Percentiles rank a stretch among this genome's conserved stretches.
These are phyloP conservation scores for Ladona fulva DNA, from an alignment of 1,140 invertebrate species.

Conservation along the genomic window DNA sequence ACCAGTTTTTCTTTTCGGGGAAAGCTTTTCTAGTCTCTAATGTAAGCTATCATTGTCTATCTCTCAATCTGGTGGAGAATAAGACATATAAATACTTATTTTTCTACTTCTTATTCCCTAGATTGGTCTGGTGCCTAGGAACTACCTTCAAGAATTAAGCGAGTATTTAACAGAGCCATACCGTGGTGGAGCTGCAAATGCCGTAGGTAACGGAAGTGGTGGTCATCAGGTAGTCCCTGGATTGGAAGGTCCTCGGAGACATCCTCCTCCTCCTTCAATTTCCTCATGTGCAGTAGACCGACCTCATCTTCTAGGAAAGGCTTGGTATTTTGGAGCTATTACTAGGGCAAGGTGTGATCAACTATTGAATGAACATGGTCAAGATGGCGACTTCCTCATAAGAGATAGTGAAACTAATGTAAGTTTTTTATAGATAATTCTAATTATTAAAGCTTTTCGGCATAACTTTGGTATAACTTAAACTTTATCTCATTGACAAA, in stretches of 20 bases:
- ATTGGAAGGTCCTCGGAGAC: not conserved
- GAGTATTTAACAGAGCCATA: slow-evolving; percentile 79
- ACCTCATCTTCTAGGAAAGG: slow-evolving; percentile 64
- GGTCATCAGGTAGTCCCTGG: not conserved
- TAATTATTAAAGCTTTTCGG: too few species aligned
- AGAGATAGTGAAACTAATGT: slow-evolving; percentile 98
- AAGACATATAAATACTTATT: too few species aligned
- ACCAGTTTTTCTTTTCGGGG: too few species aligned
- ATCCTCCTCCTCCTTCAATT: not conserved
- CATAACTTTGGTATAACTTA: too few species aligned
- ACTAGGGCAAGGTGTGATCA: slow-evolving; percentile 91
- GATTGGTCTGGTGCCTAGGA: slow-evolving; percentile 88
- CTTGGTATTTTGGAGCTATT: slow-evolving; percentile 96
- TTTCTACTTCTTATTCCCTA: slow-evolving; percentile 31
- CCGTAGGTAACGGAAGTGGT: not conserved
- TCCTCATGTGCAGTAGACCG: slow-evolving; percentile 37
- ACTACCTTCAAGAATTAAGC: slow-evolving; percentile 86
- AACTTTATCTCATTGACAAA: too few species aligned
- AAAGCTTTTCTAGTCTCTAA: too few species aligned
- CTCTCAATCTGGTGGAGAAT: too few species aligned
- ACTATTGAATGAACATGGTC: slow-evolving; percentile 84
- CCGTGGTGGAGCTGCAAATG: slow-evolving; percentile 36
- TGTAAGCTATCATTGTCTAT: too few species aligned
- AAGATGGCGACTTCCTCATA: slow-evolving; percentile 97
- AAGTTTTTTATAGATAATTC: slow-evolving; percentile 37